Evolutionary conservation across 2,797 vertebrate genomes (phyloP).

Genomic region (Cuculus canorus): DNA sequence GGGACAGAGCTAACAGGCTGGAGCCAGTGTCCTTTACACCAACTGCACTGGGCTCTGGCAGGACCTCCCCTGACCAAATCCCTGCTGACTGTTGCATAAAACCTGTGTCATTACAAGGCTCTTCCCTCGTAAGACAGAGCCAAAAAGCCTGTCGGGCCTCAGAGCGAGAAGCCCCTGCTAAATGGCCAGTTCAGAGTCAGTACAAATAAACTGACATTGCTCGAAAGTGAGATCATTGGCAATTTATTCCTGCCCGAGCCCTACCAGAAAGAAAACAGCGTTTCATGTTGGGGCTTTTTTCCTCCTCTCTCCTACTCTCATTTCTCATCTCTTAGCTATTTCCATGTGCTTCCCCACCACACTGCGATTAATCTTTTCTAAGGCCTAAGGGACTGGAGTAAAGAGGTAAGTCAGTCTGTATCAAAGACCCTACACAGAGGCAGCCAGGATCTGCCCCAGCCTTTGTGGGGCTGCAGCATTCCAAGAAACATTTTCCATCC

Average conservation of each 20-base stretch:
- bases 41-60: neutral
- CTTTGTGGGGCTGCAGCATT: constrained; percentile 60
- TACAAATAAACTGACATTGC: constrained; percentile 77
- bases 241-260: constrained; percentile 73
- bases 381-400: constrained; percentile 66
- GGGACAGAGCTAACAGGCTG: neutral
- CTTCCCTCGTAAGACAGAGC: constrained; percentile 53
- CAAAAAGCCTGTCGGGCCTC: neutral
- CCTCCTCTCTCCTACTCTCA: constrained; percentile 70
- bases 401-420: constrained; percentile 66
- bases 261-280: constrained; percentile 81
- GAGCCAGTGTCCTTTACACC: neutral
- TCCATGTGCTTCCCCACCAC: constrained; percentile 73
- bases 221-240: constrained; percentile 79
- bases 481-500: constrained; percentile 65
- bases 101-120: neutral
- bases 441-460: constrained; percentile 61
- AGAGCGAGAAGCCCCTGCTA: constrained; percentile 58
- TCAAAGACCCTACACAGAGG: constrained; percentile 75
- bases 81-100: neutral
- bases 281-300: constrained; percentile 73
- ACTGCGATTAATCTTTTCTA: constrained; percentile 76
- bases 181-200: constrained; percentile 75
- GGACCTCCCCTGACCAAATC: neutral
- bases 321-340: constrained; percentile 71